These are phyloP conservation scores for Trichogramma dendrolimi DNA, from an alignment of 2,888 invertebrate species.

Conservation along the genomic window DNA sequence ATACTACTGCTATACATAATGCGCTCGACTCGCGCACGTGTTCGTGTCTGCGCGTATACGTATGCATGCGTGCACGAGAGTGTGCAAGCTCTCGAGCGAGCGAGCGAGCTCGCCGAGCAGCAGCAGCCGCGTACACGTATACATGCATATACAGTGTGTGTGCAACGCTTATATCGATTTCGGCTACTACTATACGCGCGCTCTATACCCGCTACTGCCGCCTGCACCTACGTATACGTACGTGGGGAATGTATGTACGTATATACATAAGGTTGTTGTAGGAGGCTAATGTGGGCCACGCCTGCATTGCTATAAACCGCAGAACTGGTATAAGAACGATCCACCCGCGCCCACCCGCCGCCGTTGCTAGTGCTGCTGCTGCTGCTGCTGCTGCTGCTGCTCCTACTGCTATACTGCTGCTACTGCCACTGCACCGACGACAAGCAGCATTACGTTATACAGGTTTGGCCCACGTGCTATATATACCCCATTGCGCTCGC, in stretches of 20 bases:
- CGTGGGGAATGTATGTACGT: conserved; percentile 38
- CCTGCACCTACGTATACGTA: too few relatives aligned
- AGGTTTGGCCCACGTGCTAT: too few relatives aligned
- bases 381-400: too few relatives aligned
- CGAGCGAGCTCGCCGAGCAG: not conserved
- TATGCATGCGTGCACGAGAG: not conserved
- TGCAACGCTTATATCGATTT: conserved; percentile 29
- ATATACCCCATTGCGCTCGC: too few relatives aligned
- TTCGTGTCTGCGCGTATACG: not conserved
- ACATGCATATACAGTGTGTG: conserved; percentile 6
- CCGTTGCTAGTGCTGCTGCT: too few relatives aligned
- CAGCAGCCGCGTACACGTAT: not conserved
- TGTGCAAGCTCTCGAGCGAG: not conserved
- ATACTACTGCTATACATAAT: not conserved
- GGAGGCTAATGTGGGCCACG: conserved; percentile 20
- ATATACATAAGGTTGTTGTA: conserved; percentile 15
- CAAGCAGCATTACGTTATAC: too few relatives aligned
- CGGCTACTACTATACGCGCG: too few relatives aligned
- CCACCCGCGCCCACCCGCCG: too few relatives aligned
- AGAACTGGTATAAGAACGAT: too few relatives aligned
- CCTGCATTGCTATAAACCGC: conserved; percentile 9
- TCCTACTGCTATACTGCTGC: too few relatives aligned
- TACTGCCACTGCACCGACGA: too few relatives aligned
- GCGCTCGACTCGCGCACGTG: not conserved
- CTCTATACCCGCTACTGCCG: too few relatives aligned